phyloP scores from a whole-genome alignment of 2,113 vertebrate species.

The Pycnonotus jocosus region DNA sequence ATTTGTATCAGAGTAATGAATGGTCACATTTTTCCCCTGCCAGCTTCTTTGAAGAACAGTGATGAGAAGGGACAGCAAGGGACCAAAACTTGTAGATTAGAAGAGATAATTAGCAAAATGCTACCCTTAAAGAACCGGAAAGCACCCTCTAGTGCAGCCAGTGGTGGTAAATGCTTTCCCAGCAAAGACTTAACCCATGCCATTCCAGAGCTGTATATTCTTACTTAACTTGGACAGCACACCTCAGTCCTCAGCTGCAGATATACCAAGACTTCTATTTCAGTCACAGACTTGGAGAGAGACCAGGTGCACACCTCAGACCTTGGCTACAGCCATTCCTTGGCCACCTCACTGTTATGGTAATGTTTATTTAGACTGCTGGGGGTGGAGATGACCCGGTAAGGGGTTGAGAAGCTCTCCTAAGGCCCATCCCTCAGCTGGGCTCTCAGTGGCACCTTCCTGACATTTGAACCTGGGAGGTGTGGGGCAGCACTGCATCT shows the following conservation, averaged over 20 bases:
- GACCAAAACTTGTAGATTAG: neutral
- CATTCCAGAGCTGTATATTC: neutral
- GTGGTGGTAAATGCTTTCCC: neutral
- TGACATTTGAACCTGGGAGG: neutral
- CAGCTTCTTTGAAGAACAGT: neutral
- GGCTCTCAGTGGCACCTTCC: neutral
- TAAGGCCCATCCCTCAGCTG: neutral
- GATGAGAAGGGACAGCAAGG: neutral
- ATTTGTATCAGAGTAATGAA: neutral
- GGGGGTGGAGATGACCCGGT: neutral
- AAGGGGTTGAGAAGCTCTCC: neutral
- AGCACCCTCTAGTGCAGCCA: neutral
- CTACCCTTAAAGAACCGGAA: neutral
- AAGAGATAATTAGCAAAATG: neutral
- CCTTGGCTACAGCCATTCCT: slow-evolving; percentile 1
- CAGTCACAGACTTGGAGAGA: neutral
- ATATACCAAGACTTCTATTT: neutral
- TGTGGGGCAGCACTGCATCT: neutral
- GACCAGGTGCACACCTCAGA: slow-evolving; percentile 3
- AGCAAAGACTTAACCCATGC: neutral
- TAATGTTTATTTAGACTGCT: neutral
- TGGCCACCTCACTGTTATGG: neutral
- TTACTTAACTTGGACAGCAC: slow-evolving; percentile 1
- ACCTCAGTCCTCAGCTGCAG: neutral
- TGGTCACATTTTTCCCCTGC: neutral